phyloP scores from a whole-genome alignment of 2,797 vertebrate genomes.

The Champsocephalus gunnari region DNA sequence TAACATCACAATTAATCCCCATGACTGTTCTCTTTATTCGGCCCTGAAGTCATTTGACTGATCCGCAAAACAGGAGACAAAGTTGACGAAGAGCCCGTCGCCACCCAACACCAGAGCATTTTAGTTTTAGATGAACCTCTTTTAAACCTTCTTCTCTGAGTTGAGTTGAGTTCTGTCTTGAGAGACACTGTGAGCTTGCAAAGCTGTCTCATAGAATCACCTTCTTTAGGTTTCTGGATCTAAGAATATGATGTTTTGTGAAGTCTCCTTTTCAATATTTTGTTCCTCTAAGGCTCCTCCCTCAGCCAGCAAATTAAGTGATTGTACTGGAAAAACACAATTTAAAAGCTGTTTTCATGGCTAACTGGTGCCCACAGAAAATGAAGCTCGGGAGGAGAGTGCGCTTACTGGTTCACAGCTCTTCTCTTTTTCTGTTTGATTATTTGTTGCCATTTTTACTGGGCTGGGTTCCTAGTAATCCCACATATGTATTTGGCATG shows the following conservation, averaged over 20 bases:
- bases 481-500: conserved; percentile 54
- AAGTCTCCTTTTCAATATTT: conserved; percentile 49
- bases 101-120: conserved; percentile 20
- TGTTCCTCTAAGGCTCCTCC: conserved; percentile 42
- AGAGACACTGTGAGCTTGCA: conserved; percentile 80
- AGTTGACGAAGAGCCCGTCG: conserved; percentile 16
- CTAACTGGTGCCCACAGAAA: conserved; percentile 63
- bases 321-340: conserved; percentile 45
- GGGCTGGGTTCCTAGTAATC: conserved; percentile 86
- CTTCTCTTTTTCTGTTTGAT: conserved; percentile 26
- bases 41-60: conserved; percentile 39
- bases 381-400: conserved; percentile 55
- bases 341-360: conserved; percentile 47
- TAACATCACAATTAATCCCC: conserved; percentile 45
- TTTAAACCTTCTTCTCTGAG: conserved; percentile 44
- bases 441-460: conserved; percentile 72
- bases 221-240: conserved; percentile 51
- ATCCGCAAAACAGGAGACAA: conserved; percentile 31
- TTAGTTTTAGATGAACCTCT: conserved; percentile 28
- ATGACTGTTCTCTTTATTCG: conserved; percentile 24
- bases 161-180: conserved; percentile 28
- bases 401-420: conserved; percentile 69
- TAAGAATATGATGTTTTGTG: conserved; percentile 59
- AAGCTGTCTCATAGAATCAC: conserved; percentile 61
- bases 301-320: conserved; percentile 45